These are phyloP conservation scores for Drosophila quinaria DNA, from an alignment of 2,888 invertebrate genomes.

Conservation along the genomic window DNA sequence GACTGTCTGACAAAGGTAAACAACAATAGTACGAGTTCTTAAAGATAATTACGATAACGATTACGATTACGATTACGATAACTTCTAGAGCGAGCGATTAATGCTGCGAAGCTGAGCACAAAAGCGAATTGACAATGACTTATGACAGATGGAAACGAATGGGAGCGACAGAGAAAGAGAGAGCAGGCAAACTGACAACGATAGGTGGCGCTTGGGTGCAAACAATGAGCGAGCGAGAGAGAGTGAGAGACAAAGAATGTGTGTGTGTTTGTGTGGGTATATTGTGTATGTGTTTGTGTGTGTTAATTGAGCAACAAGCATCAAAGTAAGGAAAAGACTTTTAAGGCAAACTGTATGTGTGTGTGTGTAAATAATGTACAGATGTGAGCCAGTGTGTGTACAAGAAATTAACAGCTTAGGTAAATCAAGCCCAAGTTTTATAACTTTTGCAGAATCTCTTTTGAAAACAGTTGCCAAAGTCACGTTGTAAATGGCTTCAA, in stretches of 20 bases:
- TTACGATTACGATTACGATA: slow-evolving; percentile 59
- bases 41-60: slow-evolving; percentile 49
- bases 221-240: slow-evolving; percentile 25
- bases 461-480: slow-evolving; percentile 43
- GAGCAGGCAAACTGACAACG: slow-evolving; percentile 59
- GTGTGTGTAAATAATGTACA: slow-evolving; percentile 9
- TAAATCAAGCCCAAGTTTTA: slow-evolving; percentile 54
- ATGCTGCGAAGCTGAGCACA: slow-evolving; percentile 57
- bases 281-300: slow-evolving; percentile 22
- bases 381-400: slow-evolving; percentile 19
- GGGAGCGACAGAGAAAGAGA: slow-evolving; percentile 18
- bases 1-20: slow-evolving; percentile 50
- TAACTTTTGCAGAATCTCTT: slow-evolving; percentile 37
- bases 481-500: slow-evolving; percentile 54
- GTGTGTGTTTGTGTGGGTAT: slow-evolving; percentile 1
- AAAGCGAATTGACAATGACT: slow-evolving; percentile 45
- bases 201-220: slow-evolving; percentile 62
- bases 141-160: slow-evolving; percentile 30
- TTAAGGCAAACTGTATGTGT: slow-evolving; percentile 22
- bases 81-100: slow-evolving; percentile 53
- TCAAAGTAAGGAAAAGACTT: slow-evolving; percentile 40
- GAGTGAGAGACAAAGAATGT: slow-evolving; percentile 20
- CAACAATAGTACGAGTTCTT: slow-evolving; percentile 55
- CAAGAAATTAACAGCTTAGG: slow-evolving; percentile 57
- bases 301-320: slow-evolving; percentile 38